Evolutionary conservation across 1,140 invertebrate genomes (phyloP).

Genomic region (Neelides sp.): DNA sequence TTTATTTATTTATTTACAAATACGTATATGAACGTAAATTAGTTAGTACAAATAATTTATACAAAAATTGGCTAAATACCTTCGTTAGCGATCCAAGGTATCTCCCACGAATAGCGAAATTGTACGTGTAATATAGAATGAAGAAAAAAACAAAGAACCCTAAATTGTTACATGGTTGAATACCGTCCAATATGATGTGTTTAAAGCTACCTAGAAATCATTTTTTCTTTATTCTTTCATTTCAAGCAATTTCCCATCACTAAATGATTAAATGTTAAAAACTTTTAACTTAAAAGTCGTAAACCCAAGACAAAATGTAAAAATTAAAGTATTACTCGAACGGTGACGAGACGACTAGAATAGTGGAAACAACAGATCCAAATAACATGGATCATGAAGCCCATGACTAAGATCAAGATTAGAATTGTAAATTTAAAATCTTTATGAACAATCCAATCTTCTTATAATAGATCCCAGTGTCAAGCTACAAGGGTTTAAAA

Average conservation of each 20-base stretch:
- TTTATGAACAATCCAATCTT: no score
- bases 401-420: constrained; percentile 50
- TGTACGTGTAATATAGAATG: constrained; percentile 75
- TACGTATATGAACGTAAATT: neutral
- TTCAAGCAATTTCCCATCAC: no score
- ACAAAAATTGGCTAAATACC: constrained; percentile 35
- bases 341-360: constrained; percentile 88
- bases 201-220: constrained; percentile 71
- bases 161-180: constrained; percentile 96
- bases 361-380: constrained; percentile 88
- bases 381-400: constrained; percentile 71
- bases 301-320: no score
- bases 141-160: constrained; percentile 96
- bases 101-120: constrained; percentile 67
- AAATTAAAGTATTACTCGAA: constrained; percentile 50
- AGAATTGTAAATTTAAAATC: no score
- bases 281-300: no score
- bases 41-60: neutral
- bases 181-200: constrained; percentile 96
- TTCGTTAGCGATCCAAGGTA: constrained; percentile 71
- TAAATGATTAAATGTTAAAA: no score
- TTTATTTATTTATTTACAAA: neutral
- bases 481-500: no score
- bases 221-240: constrained; percentile 1
- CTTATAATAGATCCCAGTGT: no score